Conservation (phyloP, 2,113 vertebrate genomes). For the Phrynocephalus versicolor region DNA sequence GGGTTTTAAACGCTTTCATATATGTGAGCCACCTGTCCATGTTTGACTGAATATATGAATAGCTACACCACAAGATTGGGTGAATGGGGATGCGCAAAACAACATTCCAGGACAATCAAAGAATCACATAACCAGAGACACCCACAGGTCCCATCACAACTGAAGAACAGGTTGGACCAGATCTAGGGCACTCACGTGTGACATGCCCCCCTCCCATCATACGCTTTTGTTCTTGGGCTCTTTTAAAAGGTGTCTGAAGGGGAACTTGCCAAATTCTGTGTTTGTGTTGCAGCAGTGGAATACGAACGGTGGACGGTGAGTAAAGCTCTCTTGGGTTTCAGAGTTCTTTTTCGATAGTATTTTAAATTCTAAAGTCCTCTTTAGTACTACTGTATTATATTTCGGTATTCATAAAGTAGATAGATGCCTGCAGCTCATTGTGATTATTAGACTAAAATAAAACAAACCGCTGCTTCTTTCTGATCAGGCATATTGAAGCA, state of each 20-base stretch:
- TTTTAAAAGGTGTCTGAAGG: slow-evolving; percentile 43
- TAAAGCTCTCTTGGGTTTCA: background rate
- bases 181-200: slow-evolving; percentile 60
- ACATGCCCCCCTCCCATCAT: slow-evolving; percentile 72
- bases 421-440: background rate
- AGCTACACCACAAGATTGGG: slow-evolving; percentile 59
- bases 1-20: slow-evolving; percentile 43
- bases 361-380: background rate
- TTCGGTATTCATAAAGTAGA: background rate
- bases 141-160: slow-evolving; percentile 42
- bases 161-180: slow-evolving; percentile 67
- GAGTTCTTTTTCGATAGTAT: background rate
- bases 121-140: slow-evolving; percentile 50
- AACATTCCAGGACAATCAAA: slow-evolving; percentile 61
- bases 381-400: background rate
- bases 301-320: slow-evolving; percentile 35
- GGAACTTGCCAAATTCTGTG: slow-evolving; percentile 4
- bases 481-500: background rate
- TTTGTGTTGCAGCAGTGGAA: background rate
- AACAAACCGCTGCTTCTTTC: background rate
- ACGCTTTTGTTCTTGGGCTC: slow-evolving; percentile 35
- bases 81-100: slow-evolving; percentile 37
- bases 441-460: background rate
- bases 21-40: slow-evolving; percentile 58
- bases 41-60: slow-evolving; percentile 34